Base-by-base conservation (phyloP, 2,888 invertebrate species). In the Scaptomyza tumidula region DNA sequence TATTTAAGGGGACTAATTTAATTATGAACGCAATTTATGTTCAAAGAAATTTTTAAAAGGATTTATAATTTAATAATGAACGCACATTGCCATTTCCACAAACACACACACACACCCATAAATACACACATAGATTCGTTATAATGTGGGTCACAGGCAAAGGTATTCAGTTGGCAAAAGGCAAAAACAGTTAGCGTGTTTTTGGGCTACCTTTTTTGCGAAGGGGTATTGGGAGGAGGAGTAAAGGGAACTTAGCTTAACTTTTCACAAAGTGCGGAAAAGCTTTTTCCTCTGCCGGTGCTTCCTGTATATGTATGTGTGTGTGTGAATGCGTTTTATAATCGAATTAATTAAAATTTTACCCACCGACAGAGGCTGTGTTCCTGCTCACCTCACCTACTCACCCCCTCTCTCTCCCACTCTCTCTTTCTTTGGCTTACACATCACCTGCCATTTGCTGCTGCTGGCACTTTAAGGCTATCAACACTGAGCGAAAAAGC, bases 271-370 rank as follows among this genome's bases (percentile, higher is more conserved):
- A 76, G 64, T 74, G 70, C 59, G 76, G 72, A 72, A 82, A 84
- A 82, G 81, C 82, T 77, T 80, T 84, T 84, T 80, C 3, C 71
- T 80, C 66, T 64, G 54, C 71, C 50, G 29, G 55, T 37, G 63
- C 71, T 62, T 41, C 49, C 37, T 54, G 37, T 49, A 58, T 29
- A 39, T 14, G n/a, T 2, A 48, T 56, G 45, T 50, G 62, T 33
- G 53, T 37, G 71, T 72, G 71, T 68, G 78, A 57, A 66, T 86
- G 83, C 75, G 80, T 80, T 75, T 76, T 72, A 79, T 85, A 86
- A 85, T 85, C 85, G 85, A 86, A 86, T 85, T 85, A 85, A 85
- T 86, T 85, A 85, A 86, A 84, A 84, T 71, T 80, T 75, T 76
- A 70, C 80, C 70, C 82, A 80, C 64, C 66, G 65, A 60, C 69